A percentile compares a stretch with the other conserved stretches of the same genome.
These are phyloP conservation scores for Sandelia bainsii DNA, from an alignment of 2,797 vertebrate species.

Conservation along the genomic window DNA sequence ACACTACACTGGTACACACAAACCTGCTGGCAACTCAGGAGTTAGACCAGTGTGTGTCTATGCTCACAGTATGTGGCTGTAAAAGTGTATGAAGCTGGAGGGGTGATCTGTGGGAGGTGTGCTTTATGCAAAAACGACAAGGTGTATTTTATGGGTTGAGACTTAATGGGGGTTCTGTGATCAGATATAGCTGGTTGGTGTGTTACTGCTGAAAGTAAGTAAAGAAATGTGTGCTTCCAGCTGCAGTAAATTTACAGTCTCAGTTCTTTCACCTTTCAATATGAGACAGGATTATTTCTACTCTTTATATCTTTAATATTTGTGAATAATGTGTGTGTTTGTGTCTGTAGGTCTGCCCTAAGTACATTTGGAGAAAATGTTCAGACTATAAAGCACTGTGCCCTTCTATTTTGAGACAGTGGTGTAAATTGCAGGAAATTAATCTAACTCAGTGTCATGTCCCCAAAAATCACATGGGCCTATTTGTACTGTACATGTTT, in stretches of 20 bases:
- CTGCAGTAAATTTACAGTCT: slow-evolving; percentile 15
- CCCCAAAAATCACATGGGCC: too few species aligned
- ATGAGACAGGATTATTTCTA: slow-evolving; percentile 7
- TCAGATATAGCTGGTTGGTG: slow-evolving; percentile 42
- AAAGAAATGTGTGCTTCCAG: slow-evolving; percentile 36
- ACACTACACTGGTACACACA: slow-evolving; percentile 26
- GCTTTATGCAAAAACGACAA: slow-evolving; percentile 50
- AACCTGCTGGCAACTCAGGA: slow-evolving; percentile 15
- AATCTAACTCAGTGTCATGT: too few species aligned
- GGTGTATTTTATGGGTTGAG: slow-evolving; percentile 58
- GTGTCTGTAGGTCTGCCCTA: background rate
- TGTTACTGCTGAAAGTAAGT: slow-evolving; percentile 21
- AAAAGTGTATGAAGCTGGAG: slow-evolving; percentile 29
- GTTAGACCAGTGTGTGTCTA: slow-evolving; percentile 10
- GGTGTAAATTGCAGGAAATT: too few species aligned
- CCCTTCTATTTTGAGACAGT: too few species aligned
- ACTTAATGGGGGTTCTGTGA: slow-evolving; percentile 58
- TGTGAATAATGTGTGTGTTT: background rate
- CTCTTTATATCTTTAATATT: background rate
- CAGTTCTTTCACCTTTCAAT: slow-evolving; percentile 14
- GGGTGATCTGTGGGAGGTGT: slow-evolving; percentile 35
- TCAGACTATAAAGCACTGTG: background rate
- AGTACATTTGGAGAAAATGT: background rate
- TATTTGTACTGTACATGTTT: too few species aligned
- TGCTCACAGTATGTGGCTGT: slow-evolving; percentile 19